Base-by-base conservation (phyloP, 1,140 invertebrate species). In the Meloidogyne hapla region DNA sequence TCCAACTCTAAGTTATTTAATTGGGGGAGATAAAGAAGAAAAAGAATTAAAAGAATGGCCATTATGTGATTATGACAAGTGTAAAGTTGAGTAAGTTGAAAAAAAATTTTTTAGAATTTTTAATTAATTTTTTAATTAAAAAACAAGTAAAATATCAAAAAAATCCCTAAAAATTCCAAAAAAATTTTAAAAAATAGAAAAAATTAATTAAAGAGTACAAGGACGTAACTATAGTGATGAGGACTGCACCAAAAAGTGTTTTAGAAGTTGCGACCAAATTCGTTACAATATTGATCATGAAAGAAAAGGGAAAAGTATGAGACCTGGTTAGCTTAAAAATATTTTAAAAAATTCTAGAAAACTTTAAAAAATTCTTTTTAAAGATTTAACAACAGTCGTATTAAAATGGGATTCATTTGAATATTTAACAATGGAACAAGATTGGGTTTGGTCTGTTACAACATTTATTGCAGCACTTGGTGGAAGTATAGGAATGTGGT, bases 351-450 rank as follows among this genome's bases (percentile, higher is more conserved):
- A 6, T 33, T 33, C 1, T 28, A 61, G 26, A n/a, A 71, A 28
- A n/a, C n/a, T n/a, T n/a, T n/a, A n/a, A 75, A 8, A 62, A 61
- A 12, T 45, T 5, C 33, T 71, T 69, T 65, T 28, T 23, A 25
- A 25, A 71, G 84, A 85, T 75, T 68, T 87, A 40, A 86, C 81
- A 21, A 79, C 72, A 33, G 56, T 86, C 25, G 48, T 83, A n/a
- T 77, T 86, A 13, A 73, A 83, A 26, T 86, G 85, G 85, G 85
- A 86, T 18, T 81, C 79, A 18, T 82, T 86, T 76, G 85, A 86
- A 45, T 86, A 86, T 67, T 62, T 87, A 28, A 80, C 80, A 18
- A 72, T 86, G 74, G 81, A 87, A 33, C 85, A 86, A 71, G 75
- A 85, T 45, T 79, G 80, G 78, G 81, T 83, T 9, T 82, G 81